These are phyloP conservation scores for Eupithecia centaureata DNA, from an alignment of 2,888 invertebrate species.

Conservation along the genomic window DNA sequence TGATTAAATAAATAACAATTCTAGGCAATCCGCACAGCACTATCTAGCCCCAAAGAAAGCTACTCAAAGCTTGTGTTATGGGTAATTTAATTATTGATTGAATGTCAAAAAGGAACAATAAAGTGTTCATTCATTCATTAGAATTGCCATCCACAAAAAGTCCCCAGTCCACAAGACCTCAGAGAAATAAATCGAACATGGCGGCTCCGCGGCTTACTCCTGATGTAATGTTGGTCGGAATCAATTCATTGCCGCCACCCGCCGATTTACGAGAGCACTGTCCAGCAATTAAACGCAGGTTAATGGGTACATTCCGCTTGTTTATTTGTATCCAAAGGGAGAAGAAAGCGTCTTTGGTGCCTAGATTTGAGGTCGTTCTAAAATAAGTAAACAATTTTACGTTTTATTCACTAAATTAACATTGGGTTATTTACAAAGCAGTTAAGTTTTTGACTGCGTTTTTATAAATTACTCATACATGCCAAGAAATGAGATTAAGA, in stretches of 20 bases:
- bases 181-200: slow-evolving; percentile 55
- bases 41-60: too few species aligned
- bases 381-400: not conserved
- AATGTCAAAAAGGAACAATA: not conserved
- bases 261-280: slow-evolving; percentile 48
- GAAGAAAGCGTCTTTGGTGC: not conserved
- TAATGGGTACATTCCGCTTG: slow-evolving; percentile 23
- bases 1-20: too few species aligned
- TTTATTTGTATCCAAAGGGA: not conserved
- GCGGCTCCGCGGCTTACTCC: slow-evolving; percentile 48
- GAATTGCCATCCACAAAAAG: slow-evolving; percentile 11
- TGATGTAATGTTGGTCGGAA: slow-evolving; percentile 58
- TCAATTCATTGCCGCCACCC: slow-evolving; percentile 59
- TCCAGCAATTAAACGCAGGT: slow-evolving; percentile 38
- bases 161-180: slow-evolving; percentile 32
- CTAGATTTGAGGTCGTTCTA: not conserved
- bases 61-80: too few species aligned
- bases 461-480: too few species aligned
- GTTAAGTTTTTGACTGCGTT: too few species aligned
- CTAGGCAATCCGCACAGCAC: too few species aligned
- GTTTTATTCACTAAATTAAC: too few species aligned
- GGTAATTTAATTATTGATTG: too few species aligned
- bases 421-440: too few species aligned
- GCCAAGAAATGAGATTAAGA: too few species aligned
- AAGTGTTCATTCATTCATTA: too few species aligned